Base-by-base conservation (phyloP, 2,888 invertebrate genomes). In the Sialis lutaria region DNA sequence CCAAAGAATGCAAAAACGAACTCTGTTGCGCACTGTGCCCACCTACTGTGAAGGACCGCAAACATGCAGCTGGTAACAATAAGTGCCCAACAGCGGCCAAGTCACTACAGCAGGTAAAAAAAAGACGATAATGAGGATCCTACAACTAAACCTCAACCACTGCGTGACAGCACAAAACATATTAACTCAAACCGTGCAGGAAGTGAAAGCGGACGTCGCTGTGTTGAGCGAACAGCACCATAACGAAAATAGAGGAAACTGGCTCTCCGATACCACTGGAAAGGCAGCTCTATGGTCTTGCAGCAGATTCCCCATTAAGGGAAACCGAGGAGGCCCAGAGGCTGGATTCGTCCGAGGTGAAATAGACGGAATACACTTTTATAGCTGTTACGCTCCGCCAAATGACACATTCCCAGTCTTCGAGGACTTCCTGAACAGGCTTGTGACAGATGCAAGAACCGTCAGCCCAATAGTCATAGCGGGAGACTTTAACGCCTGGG, bases 401-500 rank as follows among this genome's bases (percentile, higher is more conserved):
- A 50, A 50, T 7, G 30, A 46, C 33, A 12, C 48, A n/a, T 35
- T 13, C 33, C 47, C 1, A 2, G 47, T 52, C 22, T 53, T 50
- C 13, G 37, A 48, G 2, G 10, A 22, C 2, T 31, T 48, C 10
- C 47, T 52, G 1, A 42, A 50, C 32, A 48, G 49, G 37, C 43
- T 53, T 9, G 49, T 49, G 4, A 6, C 40, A 8, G 51, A 51
- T 34, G 50, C 51, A 7, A 39, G 39, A 35, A 8, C n/a, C 8
- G n/a, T 41, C 6, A 12, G 7, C 8, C 48, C 46, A 1, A 43
- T 49, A 7, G 43, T 48, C 3, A 50, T 54, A 6, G 52, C 51
- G 2, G 54, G 52, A 1, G 51, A 52, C 40, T 52, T 54, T 40
- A 53, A 54, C 33, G 48, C 50, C 12, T 51, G 50, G 52, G 50